Evolutionary conservation across 2,888 invertebrate genomes (phyloP), one percentile per base, ranked within the genome.

Genomic region (Drosophila lutescens): DNA sequence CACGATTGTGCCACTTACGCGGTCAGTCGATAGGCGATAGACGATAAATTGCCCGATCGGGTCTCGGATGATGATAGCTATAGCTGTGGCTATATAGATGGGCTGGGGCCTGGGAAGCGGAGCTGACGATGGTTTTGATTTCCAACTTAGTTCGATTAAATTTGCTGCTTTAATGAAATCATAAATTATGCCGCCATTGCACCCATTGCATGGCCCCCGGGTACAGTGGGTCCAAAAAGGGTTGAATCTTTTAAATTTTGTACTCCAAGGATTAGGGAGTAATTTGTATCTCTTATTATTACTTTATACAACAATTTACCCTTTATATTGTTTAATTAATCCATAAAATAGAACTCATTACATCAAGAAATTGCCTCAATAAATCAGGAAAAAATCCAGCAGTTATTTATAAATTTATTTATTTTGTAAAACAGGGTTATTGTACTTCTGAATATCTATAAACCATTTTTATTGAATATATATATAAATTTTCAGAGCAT

Each of bases 1-100:
- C 86, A 86, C 86, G 86, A 86, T 80, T 89, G 89, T 89, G 89
- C 86, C 87, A 86, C 88, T 86, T 89, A 83, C 77, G 82, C 74
- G 85, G 80, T 74, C 76, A 77, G 72, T 74, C 67, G 71, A 80
- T 87, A 81, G 75, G 43, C 59, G 59, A 71, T 58, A 59, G 68
- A 20, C 68, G 58, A 53, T 66, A 66, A 66, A 66, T 66, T 78
- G 60, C 55, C 77, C 62, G 12, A 62, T 32, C 56, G 46, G 55
- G 61, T 50, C 40, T 63, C 59, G 58, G 49, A 51, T 57, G 49
- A 68, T 51, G 70, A 62, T 62, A 56, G 54, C 40, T 43, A 36
- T 32, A 40, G 49, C 50, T 32, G 17, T 49, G 72, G 57, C 44
- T 43, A 41, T 58, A 78, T 56, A 40, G 66, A 75, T 78, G 66